These are phyloP conservation scores for Torymus auratus DNA, from an alignment of 2,888 invertebrate genomes.

Conservation along the genomic window DNA sequence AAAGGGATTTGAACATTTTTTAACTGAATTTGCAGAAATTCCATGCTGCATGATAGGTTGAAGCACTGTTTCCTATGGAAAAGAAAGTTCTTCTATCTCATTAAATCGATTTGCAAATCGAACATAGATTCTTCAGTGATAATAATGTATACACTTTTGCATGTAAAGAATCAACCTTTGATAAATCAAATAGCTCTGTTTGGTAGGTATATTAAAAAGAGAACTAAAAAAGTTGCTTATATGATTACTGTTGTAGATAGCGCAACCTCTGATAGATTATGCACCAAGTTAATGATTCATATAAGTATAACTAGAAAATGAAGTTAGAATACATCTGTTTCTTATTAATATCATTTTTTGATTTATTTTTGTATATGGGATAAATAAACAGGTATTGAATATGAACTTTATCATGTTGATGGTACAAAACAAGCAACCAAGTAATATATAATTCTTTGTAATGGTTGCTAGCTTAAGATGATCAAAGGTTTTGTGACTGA, in stretches of 20 bases:
- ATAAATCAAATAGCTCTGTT: background rate
- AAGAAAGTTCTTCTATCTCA: constrained; percentile 1
- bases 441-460: background rate
- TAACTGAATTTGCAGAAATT: background rate
- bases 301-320: background rate
- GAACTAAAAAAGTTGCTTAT: too few relatives aligned
- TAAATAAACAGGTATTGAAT: background rate
- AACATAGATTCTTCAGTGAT: background rate
- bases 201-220: background rate
- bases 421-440: background rate
- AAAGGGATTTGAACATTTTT: too few relatives aligned
- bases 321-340: background rate
- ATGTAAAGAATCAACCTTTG: background rate
- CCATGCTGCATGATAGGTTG: constrained; percentile 14
- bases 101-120: constrained; percentile 2
- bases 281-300: background rate
- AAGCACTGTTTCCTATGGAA: constrained; percentile 41
- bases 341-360: background rate
- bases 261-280: background rate
- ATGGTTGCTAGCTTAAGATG: background rate
- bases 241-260: too few relatives aligned
- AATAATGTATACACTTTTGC: background rate
- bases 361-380: constrained; percentile 3
- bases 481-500: background rate
- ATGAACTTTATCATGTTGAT: constrained; percentile 2